Percentiles rank a stretch among this genome's conserved stretches.
Evolutionary conservation across 2,797 vertebrate genomes (phyloP).

Genomic region (Graptemys geographica): DNA sequence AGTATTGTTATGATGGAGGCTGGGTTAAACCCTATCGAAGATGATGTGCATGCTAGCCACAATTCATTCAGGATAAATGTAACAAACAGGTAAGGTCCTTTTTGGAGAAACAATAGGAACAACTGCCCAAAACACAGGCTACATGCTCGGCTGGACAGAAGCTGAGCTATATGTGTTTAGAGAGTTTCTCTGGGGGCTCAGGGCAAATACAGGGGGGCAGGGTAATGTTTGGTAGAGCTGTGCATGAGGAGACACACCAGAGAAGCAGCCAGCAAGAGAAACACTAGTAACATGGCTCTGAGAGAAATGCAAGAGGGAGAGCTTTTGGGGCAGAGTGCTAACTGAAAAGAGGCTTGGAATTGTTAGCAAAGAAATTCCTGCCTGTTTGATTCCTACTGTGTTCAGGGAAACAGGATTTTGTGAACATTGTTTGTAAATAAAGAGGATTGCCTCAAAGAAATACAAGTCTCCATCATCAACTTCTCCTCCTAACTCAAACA

Average conservation of each 20-base stretch:
- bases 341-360: background rate
- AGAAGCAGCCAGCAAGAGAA: background rate
- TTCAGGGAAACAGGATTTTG: background rate
- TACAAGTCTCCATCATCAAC: background rate
- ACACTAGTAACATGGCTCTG: background rate
- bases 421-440: background rate
- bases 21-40: rapidly evolving
- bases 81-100: background rate
- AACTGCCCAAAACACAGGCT: background rate
- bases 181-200: background rate
- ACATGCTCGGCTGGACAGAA: rapidly evolving
- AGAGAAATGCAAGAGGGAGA: too few species aligned
- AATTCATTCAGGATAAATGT: slow-evolving; percentile 36
- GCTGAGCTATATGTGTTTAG: background rate
- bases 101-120: slow-evolving; percentile 18
- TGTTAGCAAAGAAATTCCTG: rapidly evolving
- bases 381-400: background rate
- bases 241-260: background rate
- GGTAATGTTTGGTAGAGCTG: background rate
- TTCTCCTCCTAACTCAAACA: background rate
- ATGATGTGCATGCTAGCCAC: slow-evolving; percentile 55
- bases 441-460: background rate
- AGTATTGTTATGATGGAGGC: slow-evolving; percentile 53
- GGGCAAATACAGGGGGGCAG: background rate
- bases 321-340: background rate